Base-by-base conservation (phyloP, 2,888 invertebrate species). In the Agrotis exclamationis region DNA sequence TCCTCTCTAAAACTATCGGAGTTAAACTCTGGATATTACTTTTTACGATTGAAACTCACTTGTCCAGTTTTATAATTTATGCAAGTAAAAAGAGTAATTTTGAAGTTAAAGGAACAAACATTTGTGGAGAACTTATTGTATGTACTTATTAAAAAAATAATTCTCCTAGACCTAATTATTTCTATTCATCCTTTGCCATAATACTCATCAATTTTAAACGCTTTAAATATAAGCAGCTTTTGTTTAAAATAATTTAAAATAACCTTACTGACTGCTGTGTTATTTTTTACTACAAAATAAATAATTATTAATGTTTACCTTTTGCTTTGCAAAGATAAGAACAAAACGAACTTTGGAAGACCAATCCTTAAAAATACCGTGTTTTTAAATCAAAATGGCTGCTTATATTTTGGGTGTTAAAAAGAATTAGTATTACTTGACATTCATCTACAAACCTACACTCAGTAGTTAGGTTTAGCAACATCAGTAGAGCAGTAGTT, bases 401-500 rank as follows among this genome's bases (percentile, higher is more conserved):
- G 84, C 83, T 74, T 68, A 64, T 67, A 53, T 79, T 70, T 76
- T 67, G 24, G 65, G 63, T 53, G 28, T 51, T 60, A 9, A 18
- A 58, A 44, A 2, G 24, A 57, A 39, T 11, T 69, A 64, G 56
- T 74, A 47, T 33, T 39, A 39, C 11, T 39, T 39, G 54, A 78
- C 57, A 70, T 80, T 44, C 65, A 83, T 79, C 20, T 48, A 72
- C 74, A 80, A 73, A 60, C 76, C 20, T 48, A 72, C 74, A 80
- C 74, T 64, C 67, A 65, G 85, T 84, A 83, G 73, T 70, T 84
- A 83, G 78, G 76, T n/a, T 57, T 74, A 80, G 84, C 70, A 64
- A 79, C 76, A 83, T 80, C 2, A 70, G 79, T 85, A 85, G 79
- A 75, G 76, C 85, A 74, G 70, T 84, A 83, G 76, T 63, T 71